Base-by-base conservation (phyloP, 2,797 vertebrate species). In the Gambusia yucatana region DNA sequence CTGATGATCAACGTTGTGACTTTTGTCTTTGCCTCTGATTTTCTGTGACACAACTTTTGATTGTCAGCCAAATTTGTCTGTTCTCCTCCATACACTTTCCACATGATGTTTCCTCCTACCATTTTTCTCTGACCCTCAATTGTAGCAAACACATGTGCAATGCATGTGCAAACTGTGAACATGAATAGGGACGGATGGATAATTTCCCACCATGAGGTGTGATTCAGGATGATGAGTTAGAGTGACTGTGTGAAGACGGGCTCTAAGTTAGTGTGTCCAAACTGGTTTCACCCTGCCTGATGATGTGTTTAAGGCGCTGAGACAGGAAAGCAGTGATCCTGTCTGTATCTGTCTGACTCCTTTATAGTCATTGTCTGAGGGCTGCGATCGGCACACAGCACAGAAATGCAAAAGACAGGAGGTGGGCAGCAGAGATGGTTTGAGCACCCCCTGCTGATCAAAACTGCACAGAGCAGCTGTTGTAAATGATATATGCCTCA, bases 291-390 rank as follows among this genome's bases (percentile, higher is more conserved):
- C 74, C 36, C 46, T 20, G 47, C 75, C 47, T 85, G 63, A 83
- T 81, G 73, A 47, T 79, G 76, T 33, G 72, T 87, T 89, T 87
- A 75, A 69, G 52, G 55, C 80, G 82, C 83, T 30, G 41, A 88
- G 85, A 81, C 85, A 81, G 41, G 69, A 48, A 71, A 43, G 69
- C 83, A 67, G 73, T 84, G 75, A 82, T 73, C 47, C 55, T 48
- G 63, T 79, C 83, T 72, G 82, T 44, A 77, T 81, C 87, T 67
- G 85, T 88, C 86, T 86, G 82, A 79, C 69, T 87, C 80, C 52
- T 92, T 91, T 87, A 91, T 87, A 88, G 82, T 84, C 82, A 80
- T 77, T 82, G 90, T 93, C 82, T 90, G 87, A 84, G 82, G 72
- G 80, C 73, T 82, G 86, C 88, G 48, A 59, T 43, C 73, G n/a